phyloP scores from a whole-genome alignment of 64 coral and sea anemone genomes.

The Actinia equina region DNA sequence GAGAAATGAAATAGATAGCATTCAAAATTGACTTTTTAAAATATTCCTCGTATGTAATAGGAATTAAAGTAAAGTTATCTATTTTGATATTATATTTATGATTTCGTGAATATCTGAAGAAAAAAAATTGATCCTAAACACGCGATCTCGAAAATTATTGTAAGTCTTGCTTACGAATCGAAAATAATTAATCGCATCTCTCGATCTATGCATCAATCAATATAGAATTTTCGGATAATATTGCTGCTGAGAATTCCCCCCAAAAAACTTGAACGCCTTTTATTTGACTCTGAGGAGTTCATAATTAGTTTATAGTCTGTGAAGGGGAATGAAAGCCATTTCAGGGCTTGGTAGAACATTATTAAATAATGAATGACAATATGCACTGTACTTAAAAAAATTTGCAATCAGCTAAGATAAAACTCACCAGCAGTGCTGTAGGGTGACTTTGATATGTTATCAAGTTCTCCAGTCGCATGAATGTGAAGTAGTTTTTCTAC shows the following conservation, averaged over 20 bases:
- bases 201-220: background rate
- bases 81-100: background rate
- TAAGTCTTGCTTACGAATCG: background rate
- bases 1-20: background rate
- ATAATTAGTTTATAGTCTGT: background rate
- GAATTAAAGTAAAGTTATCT: background rate
- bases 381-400: background rate
- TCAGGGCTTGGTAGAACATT: background rate
- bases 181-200: slow-evolving; percentile 4
- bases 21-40: background rate
- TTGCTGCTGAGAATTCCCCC: background rate
- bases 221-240: background rate
- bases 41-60: background rate
- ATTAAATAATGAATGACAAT: slow-evolving; percentile 18
- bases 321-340: background rate
- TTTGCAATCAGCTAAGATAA: background rate
- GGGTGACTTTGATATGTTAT: background rate
- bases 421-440: background rate
- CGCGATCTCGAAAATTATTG: background rate
- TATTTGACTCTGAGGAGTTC: background rate
- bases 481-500: slow-evolving; percentile 20
- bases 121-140: background rate
- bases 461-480: background rate
- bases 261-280: background rate
- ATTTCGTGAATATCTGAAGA: background rate